phyloP scores from a whole-genome alignment of 2,797 vertebrate species.

The Spea hammondii region DNA sequence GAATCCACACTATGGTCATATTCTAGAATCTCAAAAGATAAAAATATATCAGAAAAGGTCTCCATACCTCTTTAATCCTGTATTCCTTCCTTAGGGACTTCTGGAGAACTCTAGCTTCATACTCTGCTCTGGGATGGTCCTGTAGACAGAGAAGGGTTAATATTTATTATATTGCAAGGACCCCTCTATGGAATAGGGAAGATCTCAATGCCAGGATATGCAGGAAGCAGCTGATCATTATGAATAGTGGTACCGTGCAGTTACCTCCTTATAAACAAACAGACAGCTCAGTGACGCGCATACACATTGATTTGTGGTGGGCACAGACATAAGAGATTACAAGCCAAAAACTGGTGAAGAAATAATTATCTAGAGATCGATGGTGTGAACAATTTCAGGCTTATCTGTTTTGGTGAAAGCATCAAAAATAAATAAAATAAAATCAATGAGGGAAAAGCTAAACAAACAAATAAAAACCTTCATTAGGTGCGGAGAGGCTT shows the following conservation, averaged over 20 bases:
- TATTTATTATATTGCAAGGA: neutral
- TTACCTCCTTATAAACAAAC: neutral
- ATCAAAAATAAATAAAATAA: constrained; percentile 46
- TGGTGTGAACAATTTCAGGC: constrained; percentile 46
- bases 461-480: constrained; percentile 29
- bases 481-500: constrained; percentile 42
- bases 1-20: no score
- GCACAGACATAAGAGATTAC: constrained; percentile 22
- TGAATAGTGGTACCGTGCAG: neutral
- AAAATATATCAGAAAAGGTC: neutral
- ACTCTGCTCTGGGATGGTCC: constrained; percentile 90
- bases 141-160: constrained; percentile 54
- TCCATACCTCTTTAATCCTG: constrained; percentile 74
- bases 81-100: constrained; percentile 79
- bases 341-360: constrained; percentile 6
- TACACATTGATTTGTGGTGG: constrained; percentile 4
- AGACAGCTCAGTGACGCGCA: constrained; percentile 9
- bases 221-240: constrained; percentile 16
- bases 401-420: constrained; percentile 26
- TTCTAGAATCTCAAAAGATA: no score
- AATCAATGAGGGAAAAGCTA: constrained; percentile 47
- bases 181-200: neutral
- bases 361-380: neutral
- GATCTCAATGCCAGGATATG: constrained; percentile 6
- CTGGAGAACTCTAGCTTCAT: constrained; percentile 83